Base-by-base conservation (phyloP, 2,797 vertebrate species). In the Peromyscus nudipes region DNA sequence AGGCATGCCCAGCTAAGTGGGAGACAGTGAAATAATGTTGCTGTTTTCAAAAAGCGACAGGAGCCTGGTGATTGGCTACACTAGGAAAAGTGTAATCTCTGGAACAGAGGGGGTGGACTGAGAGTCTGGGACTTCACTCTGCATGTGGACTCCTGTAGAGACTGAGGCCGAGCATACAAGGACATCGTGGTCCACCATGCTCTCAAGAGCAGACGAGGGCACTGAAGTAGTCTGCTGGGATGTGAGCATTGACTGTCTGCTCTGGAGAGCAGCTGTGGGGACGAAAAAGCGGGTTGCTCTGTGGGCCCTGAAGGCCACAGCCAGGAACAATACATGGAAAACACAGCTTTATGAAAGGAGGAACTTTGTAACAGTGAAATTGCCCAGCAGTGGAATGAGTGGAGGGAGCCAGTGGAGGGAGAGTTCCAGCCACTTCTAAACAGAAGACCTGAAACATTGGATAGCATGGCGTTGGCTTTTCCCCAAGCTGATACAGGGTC, bases 71-170 rank as follows among this genome's bases (percentile, higher is more conserved):
- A 60, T 16, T 43, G 76, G 88, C 65, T 79, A 13, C 8, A 9
- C 27, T 69, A 62, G 31, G 46, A 37, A 16, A 90, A 93, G 83
- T 5, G 25, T 46, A 71, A 89, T 29, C 69, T 76, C 71, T 84
- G 62, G 88, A 40, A 82, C 43, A 87, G 89, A 91, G 37, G 87
- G 73, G 71, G 57, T 49, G 67, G 23, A 34, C 27, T 80, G 92
- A 94, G 82, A 95, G 37, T 49, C 85, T 79, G 86, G 49, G 34
- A 43, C n/a, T 37, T 60, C 6, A 12, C 19, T 94, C 40, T 7
- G n/a, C 65, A 19, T 23, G 64, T 4, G 23, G 29, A 57, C 67
- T 62, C 69, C 80, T 91, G 23, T 7, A 83, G 49, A 80, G 69
- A n/a, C 37, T 21, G 29, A 89, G 43, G 10, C 80, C 3, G 21